Evolutionary conservation across 1,140 invertebrate genomes (phyloP).

Genomic region (Geopemphigus sp.): DNA sequence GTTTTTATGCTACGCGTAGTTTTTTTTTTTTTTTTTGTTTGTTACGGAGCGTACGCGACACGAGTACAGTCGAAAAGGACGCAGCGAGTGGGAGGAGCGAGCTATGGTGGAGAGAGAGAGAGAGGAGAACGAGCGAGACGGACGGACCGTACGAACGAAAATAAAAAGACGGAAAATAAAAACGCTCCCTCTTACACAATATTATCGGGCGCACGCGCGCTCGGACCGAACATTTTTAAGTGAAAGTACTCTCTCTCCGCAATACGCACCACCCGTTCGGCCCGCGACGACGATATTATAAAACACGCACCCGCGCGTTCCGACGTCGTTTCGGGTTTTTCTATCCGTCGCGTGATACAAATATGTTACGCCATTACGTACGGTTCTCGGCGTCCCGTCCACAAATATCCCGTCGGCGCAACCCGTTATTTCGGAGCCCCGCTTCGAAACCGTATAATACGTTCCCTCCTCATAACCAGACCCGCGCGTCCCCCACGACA

Average conservation of each 20-base stretch:
- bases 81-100: too few relatives aligned
- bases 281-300: not conserved
- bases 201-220: constrained; percentile 10
- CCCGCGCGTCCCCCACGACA: not conserved
- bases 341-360: not conserved
- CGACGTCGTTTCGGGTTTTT: not conserved
- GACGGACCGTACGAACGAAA: not conserved
- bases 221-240: constrained; percentile 18
- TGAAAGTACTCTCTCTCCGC: constrained; percentile 49
- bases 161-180: constrained; percentile 8
- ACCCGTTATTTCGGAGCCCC: not conserved
- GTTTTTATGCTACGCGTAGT: too few relatives aligned
- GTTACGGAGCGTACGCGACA: too few relatives aligned
- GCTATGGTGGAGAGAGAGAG: too few relatives aligned
- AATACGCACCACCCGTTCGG: not conserved
- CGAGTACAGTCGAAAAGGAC: too few relatives aligned
- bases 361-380: not conserved
- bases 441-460: not conserved
- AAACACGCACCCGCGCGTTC: not conserved
- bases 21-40: too few relatives aligned
- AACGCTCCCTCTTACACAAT: constrained; percentile 13
- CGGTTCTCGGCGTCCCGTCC: not conserved
- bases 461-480: not conserved
- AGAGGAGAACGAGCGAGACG: not conserved
- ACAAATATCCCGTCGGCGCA: not conserved